phyloP scores from a whole-genome alignment of 2,113 vertebrate genomes.

The Rattus rattus region DNA sequence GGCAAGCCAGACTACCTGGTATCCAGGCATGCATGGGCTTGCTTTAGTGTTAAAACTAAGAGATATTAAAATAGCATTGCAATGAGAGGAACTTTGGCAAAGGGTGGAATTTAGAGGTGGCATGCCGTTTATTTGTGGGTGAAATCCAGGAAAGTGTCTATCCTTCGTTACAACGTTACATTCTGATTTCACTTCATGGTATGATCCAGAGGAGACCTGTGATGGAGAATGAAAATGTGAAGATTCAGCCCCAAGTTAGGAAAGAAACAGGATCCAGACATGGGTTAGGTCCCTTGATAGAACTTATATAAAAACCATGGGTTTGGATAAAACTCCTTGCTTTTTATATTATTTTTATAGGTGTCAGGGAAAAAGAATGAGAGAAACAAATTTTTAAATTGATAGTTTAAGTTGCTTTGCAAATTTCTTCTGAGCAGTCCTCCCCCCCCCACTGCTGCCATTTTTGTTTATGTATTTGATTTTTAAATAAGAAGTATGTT shows the following conservation, averaged over 20 bases:
- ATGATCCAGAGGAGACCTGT: background rate
- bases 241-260: background rate
- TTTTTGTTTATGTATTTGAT: background rate
- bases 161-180: background rate
- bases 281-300: background rate
- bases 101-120: background rate
- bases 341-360: background rate
- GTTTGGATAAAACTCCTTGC: background rate
- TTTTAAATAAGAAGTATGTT: background rate
- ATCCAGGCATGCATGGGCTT: background rate
- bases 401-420: background rate
- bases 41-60: background rate
- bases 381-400: background rate
- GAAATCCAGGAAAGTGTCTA: background rate
- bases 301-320: background rate
- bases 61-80: background rate
- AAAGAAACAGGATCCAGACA: background rate
- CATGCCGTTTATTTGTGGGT: background rate
- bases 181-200: background rate
- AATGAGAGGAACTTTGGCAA: background rate
- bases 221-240: background rate
- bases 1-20: background rate
- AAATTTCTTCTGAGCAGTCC: background rate
- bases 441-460: too few species aligned
- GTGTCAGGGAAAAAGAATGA: background rate